Conservation (phyloP, 2,113 vertebrate species). For the Anguilla rostrata region DNA sequence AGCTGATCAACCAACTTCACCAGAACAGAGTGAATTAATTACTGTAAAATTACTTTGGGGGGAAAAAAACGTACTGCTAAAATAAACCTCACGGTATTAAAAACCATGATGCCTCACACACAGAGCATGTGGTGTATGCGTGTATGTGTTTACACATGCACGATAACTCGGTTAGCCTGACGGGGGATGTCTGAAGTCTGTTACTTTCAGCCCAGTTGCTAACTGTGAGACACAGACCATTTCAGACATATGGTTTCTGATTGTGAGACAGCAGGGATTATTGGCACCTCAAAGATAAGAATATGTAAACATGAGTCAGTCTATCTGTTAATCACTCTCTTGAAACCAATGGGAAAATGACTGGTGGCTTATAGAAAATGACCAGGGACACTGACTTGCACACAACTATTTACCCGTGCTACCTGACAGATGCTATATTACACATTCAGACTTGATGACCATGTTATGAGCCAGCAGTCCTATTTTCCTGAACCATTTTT, state of each 20-base stretch:
- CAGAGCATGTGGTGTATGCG: not conserved
- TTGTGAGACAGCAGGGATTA: not conserved
- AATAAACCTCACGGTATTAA: conserved; percentile 8
- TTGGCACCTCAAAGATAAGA: not conserved
- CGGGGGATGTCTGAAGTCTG: not conserved
- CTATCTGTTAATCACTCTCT: not conserved
- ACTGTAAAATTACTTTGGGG: not conserved
- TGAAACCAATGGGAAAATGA: not conserved
- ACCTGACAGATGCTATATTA: not conserved
- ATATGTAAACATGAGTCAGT: conserved; percentile 7
- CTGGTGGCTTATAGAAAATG: not conserved
- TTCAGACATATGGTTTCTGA: not conserved
- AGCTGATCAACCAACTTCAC: not conserved
- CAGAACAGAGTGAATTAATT: not conserved
- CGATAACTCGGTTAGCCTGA: not conserved
- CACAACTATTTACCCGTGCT: not conserved
- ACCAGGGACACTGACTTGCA: not conserved
- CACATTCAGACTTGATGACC: not conserved
- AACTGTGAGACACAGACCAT: not conserved
- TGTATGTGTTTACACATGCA: not conserved
- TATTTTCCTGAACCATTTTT: conserved; percentile 24
- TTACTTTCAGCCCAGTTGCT: conserved; percentile 13
- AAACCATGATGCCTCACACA: not conserved
- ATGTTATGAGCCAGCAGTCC: conserved; percentile 31
- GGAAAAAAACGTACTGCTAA: not conserved